phyloP scores from a whole-genome alignment of 2,888 invertebrate species.

The Biston betularia region DNA sequence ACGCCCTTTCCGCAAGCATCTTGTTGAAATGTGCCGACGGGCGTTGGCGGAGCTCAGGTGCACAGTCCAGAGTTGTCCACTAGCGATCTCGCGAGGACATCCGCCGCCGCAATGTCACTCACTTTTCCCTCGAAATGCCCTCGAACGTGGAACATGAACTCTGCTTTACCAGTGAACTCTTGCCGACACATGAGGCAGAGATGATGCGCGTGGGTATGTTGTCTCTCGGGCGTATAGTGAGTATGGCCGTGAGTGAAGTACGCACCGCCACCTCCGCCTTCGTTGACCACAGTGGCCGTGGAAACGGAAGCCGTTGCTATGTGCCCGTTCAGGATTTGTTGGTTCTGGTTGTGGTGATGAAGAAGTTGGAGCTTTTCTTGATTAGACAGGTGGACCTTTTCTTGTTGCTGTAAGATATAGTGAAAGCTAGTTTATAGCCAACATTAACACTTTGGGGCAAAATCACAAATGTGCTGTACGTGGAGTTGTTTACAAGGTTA shows the following conservation, averaged over 20 bases:
- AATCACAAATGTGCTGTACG: too few relatives aligned
- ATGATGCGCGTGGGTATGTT: slow-evolving; percentile 81
- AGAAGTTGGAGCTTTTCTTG: slow-evolving; percentile 80
- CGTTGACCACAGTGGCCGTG: slow-evolving; percentile 78
- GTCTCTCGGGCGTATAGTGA: slow-evolving; percentile 78
- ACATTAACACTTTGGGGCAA: not conserved
- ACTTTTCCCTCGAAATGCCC: slow-evolving; percentile 88
- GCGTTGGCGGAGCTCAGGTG: slow-evolving; percentile 82
- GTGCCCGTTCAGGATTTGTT: slow-evolving; percentile 80
- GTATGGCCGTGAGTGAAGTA: slow-evolving; percentile 82
- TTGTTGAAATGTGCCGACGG: slow-evolving; percentile 71
- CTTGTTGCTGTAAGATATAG: slow-evolving; percentile 70
- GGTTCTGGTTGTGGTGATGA: slow-evolving; percentile 82
- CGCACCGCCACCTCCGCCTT: slow-evolving; percentile 65
- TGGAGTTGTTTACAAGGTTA: too few relatives aligned
- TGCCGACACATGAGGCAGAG: slow-evolving; percentile 89
- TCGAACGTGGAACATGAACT: slow-evolving; percentile 89
- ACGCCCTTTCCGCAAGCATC: slow-evolving; percentile 75
- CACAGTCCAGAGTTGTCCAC: slow-evolving; percentile 85
- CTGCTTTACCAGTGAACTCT: slow-evolving; percentile 88
- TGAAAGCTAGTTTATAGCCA: too few relatives aligned
- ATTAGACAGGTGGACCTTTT: slow-evolving; percentile 80
- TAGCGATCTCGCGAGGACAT: slow-evolving; percentile 80
- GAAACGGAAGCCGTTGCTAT: slow-evolving; percentile 78
- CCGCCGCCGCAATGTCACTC: slow-evolving; percentile 82